Conservation (phyloP, 2,797 vertebrate genomes). For the Micromesistius poutassou region DNA sequence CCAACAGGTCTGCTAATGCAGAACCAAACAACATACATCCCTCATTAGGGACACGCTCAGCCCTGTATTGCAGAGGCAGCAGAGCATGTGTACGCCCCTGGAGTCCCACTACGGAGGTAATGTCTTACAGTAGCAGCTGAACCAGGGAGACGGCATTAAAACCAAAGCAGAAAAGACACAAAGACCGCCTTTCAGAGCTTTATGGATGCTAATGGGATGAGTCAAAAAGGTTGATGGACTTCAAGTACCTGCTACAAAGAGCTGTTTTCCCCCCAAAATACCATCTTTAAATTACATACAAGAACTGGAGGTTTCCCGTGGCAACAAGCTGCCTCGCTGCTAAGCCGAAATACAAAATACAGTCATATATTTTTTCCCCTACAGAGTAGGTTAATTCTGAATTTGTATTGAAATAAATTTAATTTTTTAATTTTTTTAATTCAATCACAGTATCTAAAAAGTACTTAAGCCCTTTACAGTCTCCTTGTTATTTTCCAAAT, state of each 20-base stretch:
- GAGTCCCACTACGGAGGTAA: background rate
- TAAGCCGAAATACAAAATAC: background rate
- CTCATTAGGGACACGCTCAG: background rate
- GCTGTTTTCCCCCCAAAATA: background rate
- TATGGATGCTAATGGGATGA: background rate
- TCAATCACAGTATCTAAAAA: background rate
- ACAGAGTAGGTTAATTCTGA: background rate
- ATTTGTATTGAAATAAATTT: background rate
- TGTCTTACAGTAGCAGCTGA: background rate
- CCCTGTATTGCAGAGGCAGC: background rate
- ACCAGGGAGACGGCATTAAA: constrained; percentile 1
- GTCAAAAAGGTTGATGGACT: constrained; percentile 5
- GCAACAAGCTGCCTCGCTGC: background rate
- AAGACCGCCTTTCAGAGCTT: constrained; percentile 3
- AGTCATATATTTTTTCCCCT: background rate
- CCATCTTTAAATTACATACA: background rate
- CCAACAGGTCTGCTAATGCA: background rate
- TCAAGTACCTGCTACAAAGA: constrained; percentile 4
- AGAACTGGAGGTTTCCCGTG: background rate
- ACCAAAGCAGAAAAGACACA: background rate
- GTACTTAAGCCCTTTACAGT: no score
- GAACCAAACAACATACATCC: background rate
- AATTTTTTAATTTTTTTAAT: no score
- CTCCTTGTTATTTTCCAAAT: background rate
- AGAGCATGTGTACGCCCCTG: background rate